These are phyloP conservation scores for Protosalanx chinensis DNA, from an alignment of 2,797 vertebrate species.

Conservation along the genomic window DNA sequence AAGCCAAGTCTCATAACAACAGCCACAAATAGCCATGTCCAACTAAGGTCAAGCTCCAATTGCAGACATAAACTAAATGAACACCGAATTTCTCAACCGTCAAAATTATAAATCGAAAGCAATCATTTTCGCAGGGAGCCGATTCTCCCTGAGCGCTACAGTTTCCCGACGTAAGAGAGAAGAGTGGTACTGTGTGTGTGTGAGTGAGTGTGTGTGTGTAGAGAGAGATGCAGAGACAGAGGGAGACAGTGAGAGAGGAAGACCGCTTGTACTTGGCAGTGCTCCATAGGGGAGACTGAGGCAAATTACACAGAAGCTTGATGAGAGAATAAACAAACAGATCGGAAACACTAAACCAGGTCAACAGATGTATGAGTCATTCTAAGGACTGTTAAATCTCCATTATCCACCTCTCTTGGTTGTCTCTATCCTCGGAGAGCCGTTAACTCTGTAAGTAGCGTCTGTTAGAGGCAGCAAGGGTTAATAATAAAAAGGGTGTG, in stretches of 20 bases:
- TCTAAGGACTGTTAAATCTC: constrained; percentile 61
- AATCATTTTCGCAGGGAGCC: constrained; percentile 44
- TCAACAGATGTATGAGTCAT: constrained; percentile 55
- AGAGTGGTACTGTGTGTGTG: no score
- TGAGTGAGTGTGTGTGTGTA: no score
- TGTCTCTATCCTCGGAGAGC: constrained; percentile 37
- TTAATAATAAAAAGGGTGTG: background rate
- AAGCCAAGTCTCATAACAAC: no score
- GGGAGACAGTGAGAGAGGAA: constrained; percentile 34
- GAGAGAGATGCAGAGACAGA: constrained; percentile 28
- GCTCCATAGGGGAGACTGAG: constrained; percentile 60
- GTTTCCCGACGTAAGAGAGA: no score
- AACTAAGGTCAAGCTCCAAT: background rate
- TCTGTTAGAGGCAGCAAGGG: constrained; percentile 19
- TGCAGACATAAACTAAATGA: background rate
- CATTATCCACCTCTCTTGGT: constrained; percentile 59
- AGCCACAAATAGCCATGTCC: no score
- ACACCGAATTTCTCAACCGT: constrained; percentile 12
- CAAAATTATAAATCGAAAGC: constrained; percentile 47
- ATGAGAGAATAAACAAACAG: constrained; percentile 74
- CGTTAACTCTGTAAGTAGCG: constrained; percentile 24
- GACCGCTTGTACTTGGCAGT: constrained; percentile 63
- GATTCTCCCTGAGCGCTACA: constrained; percentile 46
- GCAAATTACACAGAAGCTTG: constrained; percentile 57
- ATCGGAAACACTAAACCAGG: constrained; percentile 69